Conservation (phyloP, 2,797 vertebrate genomes). For the Schizopygopsis malacanthus region DNA sequence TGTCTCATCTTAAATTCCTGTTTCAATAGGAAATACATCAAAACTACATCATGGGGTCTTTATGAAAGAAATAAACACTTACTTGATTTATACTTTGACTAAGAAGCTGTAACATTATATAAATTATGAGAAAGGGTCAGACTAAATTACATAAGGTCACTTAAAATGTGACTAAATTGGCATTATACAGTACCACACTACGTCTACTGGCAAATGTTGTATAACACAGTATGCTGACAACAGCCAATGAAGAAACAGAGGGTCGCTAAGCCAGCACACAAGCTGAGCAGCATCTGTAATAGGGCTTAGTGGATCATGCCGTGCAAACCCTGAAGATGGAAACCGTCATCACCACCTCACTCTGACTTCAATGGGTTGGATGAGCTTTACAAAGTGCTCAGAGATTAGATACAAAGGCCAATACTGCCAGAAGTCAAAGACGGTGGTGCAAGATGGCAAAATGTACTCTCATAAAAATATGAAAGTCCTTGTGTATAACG, state of each 20-base stretch:
- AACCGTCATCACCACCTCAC: constrained; percentile 24
- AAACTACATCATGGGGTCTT: neutral
- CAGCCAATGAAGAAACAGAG: neutral
- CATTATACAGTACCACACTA: constrained; percentile 52
- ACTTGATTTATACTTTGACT: neutral
- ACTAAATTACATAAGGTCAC: constrained; percentile 34
- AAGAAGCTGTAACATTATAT: neutral
- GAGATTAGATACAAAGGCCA: constrained; percentile 51
- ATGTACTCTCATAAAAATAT: constrained; percentile 42
- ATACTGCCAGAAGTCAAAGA: constrained; percentile 28
- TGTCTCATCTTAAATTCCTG: neutral
- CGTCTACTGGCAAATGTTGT: constrained; percentile 21
- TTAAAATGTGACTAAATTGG: constrained; percentile 50
- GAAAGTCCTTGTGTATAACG: neutral
- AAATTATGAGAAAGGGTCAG: constrained; percentile 9
- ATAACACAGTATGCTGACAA: neutral
- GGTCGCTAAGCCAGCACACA: neutral
- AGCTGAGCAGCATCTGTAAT: constrained; percentile 18
- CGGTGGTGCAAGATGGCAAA: constrained; percentile 43
- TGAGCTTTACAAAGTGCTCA: constrained; percentile 44
- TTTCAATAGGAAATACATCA: neutral
- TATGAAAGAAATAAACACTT: neutral
- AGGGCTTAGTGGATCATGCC: constrained; percentile 18
- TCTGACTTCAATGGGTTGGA: constrained; percentile 37
- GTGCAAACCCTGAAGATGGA: constrained; percentile 19